A percentile compares a stretch with the other conserved stretches of the same genome.
These are phyloP conservation scores for Zaprionus tsacasi DNA, from an alignment of 1,140 invertebrate genomes.

Conservation along the genomic window DNA sequence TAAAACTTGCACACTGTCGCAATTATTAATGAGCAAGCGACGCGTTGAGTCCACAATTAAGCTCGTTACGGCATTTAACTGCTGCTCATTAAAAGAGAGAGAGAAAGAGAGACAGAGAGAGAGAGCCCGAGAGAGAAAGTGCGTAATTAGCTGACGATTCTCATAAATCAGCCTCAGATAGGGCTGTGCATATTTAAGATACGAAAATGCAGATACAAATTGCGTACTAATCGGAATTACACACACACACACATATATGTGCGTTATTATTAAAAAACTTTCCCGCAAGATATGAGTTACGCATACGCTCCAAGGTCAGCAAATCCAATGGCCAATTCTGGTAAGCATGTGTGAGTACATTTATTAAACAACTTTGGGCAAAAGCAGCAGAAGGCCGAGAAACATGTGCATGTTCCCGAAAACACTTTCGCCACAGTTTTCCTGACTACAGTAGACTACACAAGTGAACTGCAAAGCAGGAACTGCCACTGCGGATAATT, in stretches of 20 bases:
- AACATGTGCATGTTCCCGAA: slow-evolving; percentile 36
- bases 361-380: slow-evolving; percentile 75
- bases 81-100: slow-evolving; percentile 58
- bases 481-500: slow-evolving; percentile 52
- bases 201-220: slow-evolving; percentile 57
- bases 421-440: slow-evolving; percentile 15
- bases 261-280: slow-evolving; percentile 50
- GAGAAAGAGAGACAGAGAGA: too few relatives aligned
- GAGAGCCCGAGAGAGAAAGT: slow-evolving; percentile 18
- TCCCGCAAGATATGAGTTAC: slow-evolving; percentile 6
- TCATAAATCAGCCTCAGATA: slow-evolving; percentile 60
- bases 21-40: slow-evolving; percentile 68
- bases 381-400: slow-evolving; percentile 35
- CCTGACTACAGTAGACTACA: background rate
- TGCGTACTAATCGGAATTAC: slow-evolving; percentile 53
- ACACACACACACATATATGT: background rate
- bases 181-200: slow-evolving; percentile 33
- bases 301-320: slow-evolving; percentile 40
- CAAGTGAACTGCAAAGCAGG: slow-evolving; percentile 37
- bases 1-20: slow-evolving; percentile 66
- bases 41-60: slow-evolving; percentile 69
- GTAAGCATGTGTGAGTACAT: slow-evolving; percentile 73
- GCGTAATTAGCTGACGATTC: slow-evolving; percentile 69
- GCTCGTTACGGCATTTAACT: slow-evolving; percentile 71
- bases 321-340: slow-evolving; percentile 42